phyloP scores from a whole-genome alignment of 2,888 invertebrate species.

The Stratiomys singularior region DNA sequence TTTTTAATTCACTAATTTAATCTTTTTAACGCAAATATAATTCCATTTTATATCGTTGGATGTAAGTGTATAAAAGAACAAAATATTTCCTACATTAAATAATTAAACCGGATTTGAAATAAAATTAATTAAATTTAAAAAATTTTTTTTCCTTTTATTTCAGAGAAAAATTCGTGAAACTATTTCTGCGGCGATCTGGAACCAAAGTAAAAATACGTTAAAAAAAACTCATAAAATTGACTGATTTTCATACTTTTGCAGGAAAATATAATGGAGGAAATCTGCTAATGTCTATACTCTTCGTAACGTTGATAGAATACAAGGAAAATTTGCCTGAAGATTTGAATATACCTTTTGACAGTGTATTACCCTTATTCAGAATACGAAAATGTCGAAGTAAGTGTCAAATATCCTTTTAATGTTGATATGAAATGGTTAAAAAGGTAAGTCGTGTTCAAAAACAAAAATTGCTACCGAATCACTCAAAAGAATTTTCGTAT shows the following conservation, averaged over 20 bases:
- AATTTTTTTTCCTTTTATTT: constrained; percentile 16
- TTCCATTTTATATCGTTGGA: not conserved
- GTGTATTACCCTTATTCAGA: constrained; percentile 61
- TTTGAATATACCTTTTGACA: constrained; percentile 53
- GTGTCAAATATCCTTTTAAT: constrained; percentile 47
- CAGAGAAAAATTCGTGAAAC: constrained; percentile 53
- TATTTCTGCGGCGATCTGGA: constrained; percentile 58
- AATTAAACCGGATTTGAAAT: too few species aligned
- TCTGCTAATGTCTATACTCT: constrained; percentile 59
- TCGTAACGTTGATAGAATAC: constrained; percentile 54
- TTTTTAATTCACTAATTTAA: too few species aligned
- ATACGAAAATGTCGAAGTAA: constrained; percentile 61
- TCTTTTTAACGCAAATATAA: not conserved
- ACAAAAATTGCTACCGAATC: too few species aligned
- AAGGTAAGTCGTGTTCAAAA: too few species aligned
- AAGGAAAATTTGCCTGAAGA: constrained; percentile 50
- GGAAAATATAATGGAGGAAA: constrained; percentile 61
- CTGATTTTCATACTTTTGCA: constrained; percentile 49
- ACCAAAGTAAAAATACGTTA: constrained; percentile 56
- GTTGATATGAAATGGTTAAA: too few species aligned
- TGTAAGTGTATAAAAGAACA: not conserved
- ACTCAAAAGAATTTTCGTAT: too few species aligned
- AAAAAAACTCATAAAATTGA: not conserved
- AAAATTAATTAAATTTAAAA: too few species aligned
- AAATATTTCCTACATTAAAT: too few species aligned